These are phyloP conservation scores for Xenus cinereus DNA, from an alignment of 2,113 vertebrate species.

Conservation along the genomic window DNA sequence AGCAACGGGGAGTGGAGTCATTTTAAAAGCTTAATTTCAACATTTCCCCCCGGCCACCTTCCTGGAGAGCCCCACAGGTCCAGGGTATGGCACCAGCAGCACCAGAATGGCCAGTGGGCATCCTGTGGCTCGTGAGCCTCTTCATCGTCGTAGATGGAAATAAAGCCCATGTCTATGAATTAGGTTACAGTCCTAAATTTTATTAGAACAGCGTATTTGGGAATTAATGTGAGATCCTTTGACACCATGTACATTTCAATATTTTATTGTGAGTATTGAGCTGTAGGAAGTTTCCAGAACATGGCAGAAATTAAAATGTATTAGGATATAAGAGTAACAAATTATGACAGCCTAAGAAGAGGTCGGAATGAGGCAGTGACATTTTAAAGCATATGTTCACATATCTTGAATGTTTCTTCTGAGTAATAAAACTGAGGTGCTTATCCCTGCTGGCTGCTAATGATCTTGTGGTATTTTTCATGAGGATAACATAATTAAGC, in stretches of 20 bases:
- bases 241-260: background rate
- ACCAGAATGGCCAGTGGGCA: background rate
- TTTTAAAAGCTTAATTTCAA: background rate
- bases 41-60: background rate
- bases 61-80: background rate
- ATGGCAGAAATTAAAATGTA: slow-evolving; percentile 11
- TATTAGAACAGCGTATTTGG: background rate
- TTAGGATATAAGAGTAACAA: slow-evolving; percentile 4
- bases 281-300: background rate
- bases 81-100: background rate
- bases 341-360: slow-evolving; percentile 33
- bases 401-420: slow-evolving; percentile 29
- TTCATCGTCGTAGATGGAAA: background rate
- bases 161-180: background rate
- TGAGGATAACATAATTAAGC: background rate
- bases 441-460: slow-evolving; percentile 28
- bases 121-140: background rate
- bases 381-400: slow-evolving; percentile 55
- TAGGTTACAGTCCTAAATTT: background rate
- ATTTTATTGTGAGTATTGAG: background rate
- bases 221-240: background rate
- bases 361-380: slow-evolving; percentile 38
- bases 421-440: slow-evolving; percentile 45
- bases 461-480: slow-evolving; percentile 17
- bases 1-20: background rate